A percentile compares a stretch with the other conserved stretches of the same genome.
These are phyloP conservation scores for Drosophila phalerata DNA, from an alignment of 2,888 invertebrate genomes.

Conservation along the genomic window DNA sequence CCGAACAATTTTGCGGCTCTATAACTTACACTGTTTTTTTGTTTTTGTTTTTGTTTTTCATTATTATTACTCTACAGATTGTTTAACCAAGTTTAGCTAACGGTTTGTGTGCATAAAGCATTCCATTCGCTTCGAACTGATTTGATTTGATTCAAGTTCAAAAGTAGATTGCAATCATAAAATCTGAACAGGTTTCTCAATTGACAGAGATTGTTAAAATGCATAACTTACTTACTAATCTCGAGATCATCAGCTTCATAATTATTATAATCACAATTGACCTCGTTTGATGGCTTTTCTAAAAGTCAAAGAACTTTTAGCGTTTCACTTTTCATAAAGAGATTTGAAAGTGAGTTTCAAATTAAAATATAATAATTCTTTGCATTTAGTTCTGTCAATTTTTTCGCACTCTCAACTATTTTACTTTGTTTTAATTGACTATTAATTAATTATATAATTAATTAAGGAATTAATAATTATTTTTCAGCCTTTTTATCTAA, in stretches of 20 bases:
- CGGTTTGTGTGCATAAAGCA: conserved; percentile 54
- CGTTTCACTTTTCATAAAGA: not conserved
- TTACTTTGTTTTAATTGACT: too few relatives aligned
- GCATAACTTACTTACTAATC: not conserved
- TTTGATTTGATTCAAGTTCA: conserved; percentile 29
- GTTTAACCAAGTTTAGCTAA: conserved; percentile 60
- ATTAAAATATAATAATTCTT: too few relatives aligned
- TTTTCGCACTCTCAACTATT: too few relatives aligned
- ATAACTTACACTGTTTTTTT: conserved; percentile 68
- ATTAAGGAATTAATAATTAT: too few relatives aligned
- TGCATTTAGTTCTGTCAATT: too few relatives aligned
- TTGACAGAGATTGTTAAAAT: conserved; percentile 2
- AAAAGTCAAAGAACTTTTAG: not conserved
- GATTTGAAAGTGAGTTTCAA: not conserved
- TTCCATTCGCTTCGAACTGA: conserved; percentile 11
- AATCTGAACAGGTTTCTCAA: conserved; percentile 35
- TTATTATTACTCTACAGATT: conserved; percentile 25
- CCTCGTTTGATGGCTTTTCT: not conserved
- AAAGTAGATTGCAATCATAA: conserved; percentile 31
- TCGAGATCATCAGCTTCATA: not conserved
- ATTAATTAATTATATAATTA: too few relatives aligned
- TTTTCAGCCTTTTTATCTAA: too few relatives aligned
- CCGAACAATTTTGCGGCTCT: conserved; percentile 64
- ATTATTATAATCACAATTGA: not conserved
- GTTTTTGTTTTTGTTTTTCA: not conserved